Evolutionary conservation across 2,888 invertebrate genomes (phyloP).

Genomic region (Drosophila phalerata): DNA sequence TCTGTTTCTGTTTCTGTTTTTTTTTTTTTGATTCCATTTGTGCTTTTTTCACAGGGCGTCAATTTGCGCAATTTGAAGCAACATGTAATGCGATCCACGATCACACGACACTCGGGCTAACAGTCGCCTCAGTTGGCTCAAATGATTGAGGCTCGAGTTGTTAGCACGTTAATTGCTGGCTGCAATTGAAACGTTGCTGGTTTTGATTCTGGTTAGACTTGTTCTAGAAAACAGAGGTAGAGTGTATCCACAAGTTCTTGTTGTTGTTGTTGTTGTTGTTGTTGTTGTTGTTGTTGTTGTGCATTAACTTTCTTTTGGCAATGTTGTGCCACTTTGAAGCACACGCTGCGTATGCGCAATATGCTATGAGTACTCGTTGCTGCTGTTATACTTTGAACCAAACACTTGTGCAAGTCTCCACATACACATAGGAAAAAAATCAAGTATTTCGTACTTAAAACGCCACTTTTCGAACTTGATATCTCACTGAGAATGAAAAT

Average conservation of each 20-base stretch:
- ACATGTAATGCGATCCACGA: slow-evolving; percentile 13
- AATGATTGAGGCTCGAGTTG: slow-evolving; percentile 9
- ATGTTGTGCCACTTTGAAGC: slow-evolving; percentile 44
- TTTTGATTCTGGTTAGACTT: slow-evolving; percentile 54
- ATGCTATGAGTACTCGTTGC: slow-evolving; percentile 6
- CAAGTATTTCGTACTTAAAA: too few species aligned
- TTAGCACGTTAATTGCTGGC: slow-evolving; percentile 46
- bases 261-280: too few species aligned
- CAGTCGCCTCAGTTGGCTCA: slow-evolving; percentile 12
- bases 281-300: neutral
- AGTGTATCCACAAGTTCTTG: slow-evolving; percentile 13
- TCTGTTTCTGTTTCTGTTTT: neutral
- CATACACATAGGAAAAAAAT: too few species aligned
- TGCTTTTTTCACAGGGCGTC: slow-evolving; percentile 29
- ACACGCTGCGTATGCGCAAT: slow-evolving; percentile 67
- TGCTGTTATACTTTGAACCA: slow-evolving; percentile 24
- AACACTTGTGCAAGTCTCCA: slow-evolving; percentile 11
- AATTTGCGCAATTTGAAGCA: slow-evolving; percentile 41
- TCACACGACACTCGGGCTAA: slow-evolving; percentile 18
- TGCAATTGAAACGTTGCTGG: slow-evolving; percentile 29
- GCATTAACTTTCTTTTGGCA: slow-evolving; percentile 63
- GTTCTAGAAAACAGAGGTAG: slow-evolving; percentile 31
- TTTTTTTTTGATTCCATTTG: neutral
- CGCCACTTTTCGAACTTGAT: too few species aligned
- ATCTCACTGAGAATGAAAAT: too few species aligned